Base-by-base conservation (phyloP, 2,113 vertebrate species). In the Phylloscopus trochiloides region DNA sequence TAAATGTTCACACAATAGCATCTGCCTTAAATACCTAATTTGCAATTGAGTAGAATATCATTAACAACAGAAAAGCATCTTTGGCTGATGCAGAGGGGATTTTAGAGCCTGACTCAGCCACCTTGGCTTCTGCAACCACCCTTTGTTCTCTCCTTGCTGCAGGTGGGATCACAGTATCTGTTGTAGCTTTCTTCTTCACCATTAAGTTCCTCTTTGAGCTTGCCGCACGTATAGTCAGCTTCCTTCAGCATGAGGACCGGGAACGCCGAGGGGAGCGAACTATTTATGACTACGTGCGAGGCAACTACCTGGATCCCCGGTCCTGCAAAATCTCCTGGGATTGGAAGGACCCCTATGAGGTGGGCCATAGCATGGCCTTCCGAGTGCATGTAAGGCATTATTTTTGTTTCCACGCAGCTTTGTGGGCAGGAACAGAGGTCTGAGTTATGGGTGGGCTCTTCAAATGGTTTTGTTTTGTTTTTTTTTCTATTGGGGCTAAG, bases 161-260 rank as follows among this genome's bases (percentile, higher is more conserved):
- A 99, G 99, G 99, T 99, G 99, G 99, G 98, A 99, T 99, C 98
- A 99, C 99, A 80, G 99, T 99, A 96, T 99, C 98, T 98, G 99
- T 99, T 98, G 99, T 99, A 97, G 99, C 98, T 96, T 99, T 99
- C 97, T 99, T 99, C 98, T 99, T 99, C 97, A 99, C 99, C 97
- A 99, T 99, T 98, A 99, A 99, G 98, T 99, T 99, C 98, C 98
- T 99, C 88, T 99, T 99, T 97, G 99, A 99, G 98, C 99, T 99
- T 97, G 99, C 99, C 91, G 99, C 99, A 96, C 98, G 99, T 78
- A 98, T 99, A 96, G 99, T 99, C 98, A 99, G 99, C 98, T 99
- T 99, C 97, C 98, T 99, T 96, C 99, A 99, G 95, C 99, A 99
- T 99, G 99, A 99, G 96, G 99, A 99, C 97, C 98, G 99, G 87